These are phyloP conservation scores for Muschampia plurimacula DNA, from an alignment of 2,888 invertebrate genomes.

Conservation along the genomic window DNA sequence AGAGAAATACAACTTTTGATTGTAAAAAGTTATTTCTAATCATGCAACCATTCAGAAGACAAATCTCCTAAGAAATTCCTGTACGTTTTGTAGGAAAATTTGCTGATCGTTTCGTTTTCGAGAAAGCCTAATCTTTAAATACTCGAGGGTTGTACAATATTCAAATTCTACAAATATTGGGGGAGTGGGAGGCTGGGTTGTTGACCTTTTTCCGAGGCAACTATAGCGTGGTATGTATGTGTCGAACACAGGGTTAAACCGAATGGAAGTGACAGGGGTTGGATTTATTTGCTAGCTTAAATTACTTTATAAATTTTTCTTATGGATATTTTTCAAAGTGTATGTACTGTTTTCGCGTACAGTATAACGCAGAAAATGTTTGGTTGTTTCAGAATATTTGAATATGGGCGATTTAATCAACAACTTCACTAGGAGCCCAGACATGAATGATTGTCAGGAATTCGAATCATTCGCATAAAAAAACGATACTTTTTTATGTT, in stretches of 20 bases:
- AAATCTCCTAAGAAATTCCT: constrained; percentile 3
- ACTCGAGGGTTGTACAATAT: constrained; percentile 68
- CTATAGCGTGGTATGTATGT: constrained; percentile 59
- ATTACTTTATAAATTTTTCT: not conserved
- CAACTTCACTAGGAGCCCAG: too few species aligned
- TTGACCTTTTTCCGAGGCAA: constrained; percentile 73
- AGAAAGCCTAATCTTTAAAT: constrained; percentile 73
- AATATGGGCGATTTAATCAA: too few species aligned
- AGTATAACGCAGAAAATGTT: too few species aligned
- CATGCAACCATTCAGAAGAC: not conserved
- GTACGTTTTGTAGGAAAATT: constrained; percentile 28
- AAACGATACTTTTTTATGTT: too few species aligned
- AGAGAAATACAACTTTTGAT: not conserved
- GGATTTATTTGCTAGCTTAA: not conserved
- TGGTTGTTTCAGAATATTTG: too few species aligned
- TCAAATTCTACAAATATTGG: constrained; percentile 77
- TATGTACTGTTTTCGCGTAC: too few species aligned
- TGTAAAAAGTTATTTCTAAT: not conserved
- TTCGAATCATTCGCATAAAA: too few species aligned
- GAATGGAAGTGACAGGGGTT: constrained; percentile 42
- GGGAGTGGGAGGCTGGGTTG: constrained; percentile 67
- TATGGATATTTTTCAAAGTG: not conserved
- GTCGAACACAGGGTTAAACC: constrained; percentile 45
- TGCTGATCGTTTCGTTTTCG: constrained; percentile 48
- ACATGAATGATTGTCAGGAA: too few species aligned